A percentile compares a stretch with the other conserved stretches of the same genome.
phyloP scores from a whole-genome alignment of 2,113 vertebrate genomes.

The Scopus umbretta region DNA sequence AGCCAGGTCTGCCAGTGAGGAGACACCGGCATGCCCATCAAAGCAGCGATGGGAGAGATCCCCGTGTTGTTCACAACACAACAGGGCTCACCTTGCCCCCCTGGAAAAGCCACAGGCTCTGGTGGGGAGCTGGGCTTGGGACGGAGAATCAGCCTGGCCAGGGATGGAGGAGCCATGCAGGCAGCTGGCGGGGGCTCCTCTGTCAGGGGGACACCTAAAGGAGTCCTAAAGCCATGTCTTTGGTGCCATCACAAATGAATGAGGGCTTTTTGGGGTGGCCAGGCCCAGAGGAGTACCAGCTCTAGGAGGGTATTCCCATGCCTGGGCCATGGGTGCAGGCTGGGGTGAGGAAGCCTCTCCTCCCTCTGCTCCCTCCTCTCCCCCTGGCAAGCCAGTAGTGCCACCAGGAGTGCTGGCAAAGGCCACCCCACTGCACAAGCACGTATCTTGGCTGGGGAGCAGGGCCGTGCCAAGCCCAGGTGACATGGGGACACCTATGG shows the following conservation, averaged over 20 bases:
- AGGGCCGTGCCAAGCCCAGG: background rate
- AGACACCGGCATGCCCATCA: background rate
- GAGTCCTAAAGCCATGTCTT: background rate
- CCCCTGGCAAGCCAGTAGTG: too few species aligned
- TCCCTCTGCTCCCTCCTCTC: background rate
- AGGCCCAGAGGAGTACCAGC: background rate
- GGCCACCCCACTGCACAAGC: background rate
- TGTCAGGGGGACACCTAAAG: background rate
- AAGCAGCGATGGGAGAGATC: background rate
- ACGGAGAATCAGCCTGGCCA: background rate
- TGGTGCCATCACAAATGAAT: fast-evolving
- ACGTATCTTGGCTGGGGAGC: background rate
- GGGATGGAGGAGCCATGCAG: background rate
- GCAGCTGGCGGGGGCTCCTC: fast-evolving
- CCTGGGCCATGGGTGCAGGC: background rate
- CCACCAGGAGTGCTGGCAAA: background rate
- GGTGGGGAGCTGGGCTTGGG: background rate
- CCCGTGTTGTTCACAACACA: fast-evolving
- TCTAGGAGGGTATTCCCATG: fast-evolving
- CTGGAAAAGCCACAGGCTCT: background rate
- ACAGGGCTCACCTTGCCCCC: background rate
- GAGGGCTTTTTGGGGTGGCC: background rate
- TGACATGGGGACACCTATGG: background rate
- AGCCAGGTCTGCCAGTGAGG: fast-evolving
- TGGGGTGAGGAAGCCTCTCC: background rate